Conservation (phyloP, 2,888 invertebrate species). For the Celastrina argiolus region DNA sequence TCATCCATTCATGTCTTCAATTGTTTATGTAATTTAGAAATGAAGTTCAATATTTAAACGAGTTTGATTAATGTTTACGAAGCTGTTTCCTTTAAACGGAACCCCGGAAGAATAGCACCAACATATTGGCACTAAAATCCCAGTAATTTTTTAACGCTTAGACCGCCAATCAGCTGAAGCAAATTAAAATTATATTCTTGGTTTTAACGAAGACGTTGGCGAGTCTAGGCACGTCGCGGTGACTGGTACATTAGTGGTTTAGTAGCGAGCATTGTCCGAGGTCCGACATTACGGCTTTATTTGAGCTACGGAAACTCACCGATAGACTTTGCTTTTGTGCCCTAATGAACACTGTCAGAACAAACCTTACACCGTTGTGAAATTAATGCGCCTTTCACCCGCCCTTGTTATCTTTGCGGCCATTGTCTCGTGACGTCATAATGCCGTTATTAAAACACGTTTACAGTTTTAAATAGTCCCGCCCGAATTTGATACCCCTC, state of each 20-base stretch:
- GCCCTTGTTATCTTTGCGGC: conserved; percentile 58
- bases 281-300: conserved; percentile 55
- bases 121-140: background rate
- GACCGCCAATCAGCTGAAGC: conserved; percentile 1
- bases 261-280: conserved; percentile 44
- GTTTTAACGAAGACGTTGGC: conserved; percentile 15
- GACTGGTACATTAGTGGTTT: conserved; percentile 24
- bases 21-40: too few relatives aligned
- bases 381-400: conserved; percentile 64
- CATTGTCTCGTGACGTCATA: conserved; percentile 58
- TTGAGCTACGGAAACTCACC: conserved; percentile 61
- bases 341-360: conserved; percentile 69
- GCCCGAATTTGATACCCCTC: background rate
- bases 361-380: conserved; percentile 51
- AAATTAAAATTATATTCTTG: conserved; percentile 16
- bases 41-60: background rate
- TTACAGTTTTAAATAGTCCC: conserved; percentile 8
- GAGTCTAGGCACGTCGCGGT: conserved; percentile 22
- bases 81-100: background rate
- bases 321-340: conserved; percentile 67
- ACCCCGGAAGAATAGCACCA: background rate
- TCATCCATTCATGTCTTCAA: too few relatives aligned
- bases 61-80: background rate
- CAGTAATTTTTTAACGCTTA: background rate
- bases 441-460: conserved; percentile 28